A percentile compares a stretch with the other conserved stretches of the same genome.
phyloP scores from a whole-genome alignment of 64 coral and sea anemone species.

The Stichodactyla helianthus region DNA sequence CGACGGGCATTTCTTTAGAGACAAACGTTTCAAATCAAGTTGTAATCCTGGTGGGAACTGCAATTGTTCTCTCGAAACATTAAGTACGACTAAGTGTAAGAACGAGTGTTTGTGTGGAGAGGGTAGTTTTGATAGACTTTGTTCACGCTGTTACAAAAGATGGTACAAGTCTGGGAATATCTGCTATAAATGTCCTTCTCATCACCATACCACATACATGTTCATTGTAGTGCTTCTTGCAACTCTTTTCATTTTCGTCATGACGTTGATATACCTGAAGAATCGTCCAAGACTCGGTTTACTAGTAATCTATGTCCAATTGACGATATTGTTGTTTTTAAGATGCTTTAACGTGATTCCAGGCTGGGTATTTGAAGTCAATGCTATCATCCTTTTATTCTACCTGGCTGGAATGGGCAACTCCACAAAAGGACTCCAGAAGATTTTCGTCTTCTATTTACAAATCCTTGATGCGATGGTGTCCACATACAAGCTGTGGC shows the following conservation, averaged over 20 bases:
- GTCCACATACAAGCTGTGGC: conserved; percentile 29
- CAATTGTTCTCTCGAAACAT: conserved; percentile 21
- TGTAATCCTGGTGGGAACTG: conserved; percentile 63
- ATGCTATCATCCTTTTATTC: conserved; percentile 48
- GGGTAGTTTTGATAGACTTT: conserved; percentile 62
- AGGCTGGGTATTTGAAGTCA: conserved; percentile 69
- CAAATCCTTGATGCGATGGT: conserved; percentile 74
- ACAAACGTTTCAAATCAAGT: background rate
- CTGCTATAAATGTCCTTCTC: conserved; percentile 46
- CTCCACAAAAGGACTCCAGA: conserved; percentile 37
- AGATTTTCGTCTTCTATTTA: conserved; percentile 77
- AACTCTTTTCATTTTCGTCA: conserved; percentile 2
- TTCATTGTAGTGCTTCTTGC: conserved; percentile 27
- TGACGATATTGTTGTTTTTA: background rate
- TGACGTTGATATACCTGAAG: background rate
- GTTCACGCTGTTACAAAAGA: conserved; percentile 48
- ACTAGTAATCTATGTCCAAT: background rate
- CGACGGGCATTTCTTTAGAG: background rate
- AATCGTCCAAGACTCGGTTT: background rate
- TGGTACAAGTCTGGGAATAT: conserved; percentile 62
- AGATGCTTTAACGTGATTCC: conserved; percentile 45
- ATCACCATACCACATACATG: background rate
- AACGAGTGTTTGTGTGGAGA: conserved; percentile 44
- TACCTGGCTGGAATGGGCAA: conserved; percentile 54
- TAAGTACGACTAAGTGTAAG: conserved; percentile 30